Evolutionary conservation across 2,113 vertebrate genomes (phyloP).

Genomic region (Paralichthys olivaceus): DNA sequence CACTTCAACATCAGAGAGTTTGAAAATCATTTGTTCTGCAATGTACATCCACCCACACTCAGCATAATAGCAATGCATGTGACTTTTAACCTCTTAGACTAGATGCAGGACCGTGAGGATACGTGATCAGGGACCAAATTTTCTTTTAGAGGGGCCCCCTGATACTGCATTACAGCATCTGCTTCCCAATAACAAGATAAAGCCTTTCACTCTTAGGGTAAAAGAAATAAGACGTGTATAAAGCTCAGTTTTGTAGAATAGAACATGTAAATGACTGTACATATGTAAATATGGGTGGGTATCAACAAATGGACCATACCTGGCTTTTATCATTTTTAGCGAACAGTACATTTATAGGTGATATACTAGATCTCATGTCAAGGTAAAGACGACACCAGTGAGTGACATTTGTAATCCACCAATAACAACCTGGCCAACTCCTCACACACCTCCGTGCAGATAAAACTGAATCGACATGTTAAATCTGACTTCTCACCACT

Average conservation of each 20-base stretch:
- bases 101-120: neutral
- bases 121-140: slow-evolving; percentile 26
- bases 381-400: slow-evolving; percentile 11
- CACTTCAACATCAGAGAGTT: neutral
- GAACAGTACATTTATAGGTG: slow-evolving; percentile 11
- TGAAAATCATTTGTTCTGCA: neutral
- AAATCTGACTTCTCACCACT: neutral
- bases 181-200: neutral
- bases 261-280: slow-evolving; percentile 69
- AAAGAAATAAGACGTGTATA: neutral
- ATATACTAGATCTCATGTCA: slow-evolving; percentile 6
- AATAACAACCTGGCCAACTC: no score
- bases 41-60: neutral
- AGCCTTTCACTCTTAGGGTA: slow-evolving; percentile 5
- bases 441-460: no score
- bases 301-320: slow-evolving; percentile 8
- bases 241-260: slow-evolving; percentile 45
- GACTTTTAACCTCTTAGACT: neutral
- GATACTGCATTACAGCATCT: neutral
- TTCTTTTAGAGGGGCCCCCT: neutral
- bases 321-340: slow-evolving; percentile 46
- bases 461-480: neutral
- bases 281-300: slow-evolving; percentile 74
- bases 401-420: slow-evolving; percentile 3
- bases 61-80: neutral